phyloP scores from a whole-genome alignment of 2,113 vertebrate genomes.

The Dendrocopos noguchii region DNA sequence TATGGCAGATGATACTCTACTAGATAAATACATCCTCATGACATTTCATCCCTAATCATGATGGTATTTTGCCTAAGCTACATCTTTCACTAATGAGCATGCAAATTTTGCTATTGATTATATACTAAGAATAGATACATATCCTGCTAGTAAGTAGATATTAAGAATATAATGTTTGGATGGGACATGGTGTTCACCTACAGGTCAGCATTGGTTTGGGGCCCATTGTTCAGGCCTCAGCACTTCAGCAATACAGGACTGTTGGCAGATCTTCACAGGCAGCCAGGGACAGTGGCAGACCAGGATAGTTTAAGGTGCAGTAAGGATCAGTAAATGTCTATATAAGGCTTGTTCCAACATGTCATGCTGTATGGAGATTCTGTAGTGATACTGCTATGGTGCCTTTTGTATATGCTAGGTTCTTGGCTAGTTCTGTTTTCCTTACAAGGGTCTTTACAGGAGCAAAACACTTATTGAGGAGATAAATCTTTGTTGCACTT shows the following conservation, averaged over 20 bases:
- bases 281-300: neutral
- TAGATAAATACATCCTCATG: too few species aligned
- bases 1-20: too few species aligned
- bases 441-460: neutral
- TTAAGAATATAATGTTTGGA: too few species aligned
- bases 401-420: neutral
- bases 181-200: too few species aligned
- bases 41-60: too few species aligned
- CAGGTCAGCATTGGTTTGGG: too few species aligned
- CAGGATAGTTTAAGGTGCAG: rapidly evolving
- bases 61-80: too few species aligned
- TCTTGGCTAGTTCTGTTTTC: neutral
- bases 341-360: neutral
- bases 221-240: too few species aligned
- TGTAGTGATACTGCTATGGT: neutral
- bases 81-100: too few species aligned
- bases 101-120: too few species aligned
- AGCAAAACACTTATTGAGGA: neutral
- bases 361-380: neutral
- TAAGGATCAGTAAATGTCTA: neutral
- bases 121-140: too few species aligned
- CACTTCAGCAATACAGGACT: neutral
- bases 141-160: too few species aligned
- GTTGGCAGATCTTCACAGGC: neutral
- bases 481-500: neutral